Conservation (phyloP, 2,113 vertebrate species). For the Lota lota region DNA sequence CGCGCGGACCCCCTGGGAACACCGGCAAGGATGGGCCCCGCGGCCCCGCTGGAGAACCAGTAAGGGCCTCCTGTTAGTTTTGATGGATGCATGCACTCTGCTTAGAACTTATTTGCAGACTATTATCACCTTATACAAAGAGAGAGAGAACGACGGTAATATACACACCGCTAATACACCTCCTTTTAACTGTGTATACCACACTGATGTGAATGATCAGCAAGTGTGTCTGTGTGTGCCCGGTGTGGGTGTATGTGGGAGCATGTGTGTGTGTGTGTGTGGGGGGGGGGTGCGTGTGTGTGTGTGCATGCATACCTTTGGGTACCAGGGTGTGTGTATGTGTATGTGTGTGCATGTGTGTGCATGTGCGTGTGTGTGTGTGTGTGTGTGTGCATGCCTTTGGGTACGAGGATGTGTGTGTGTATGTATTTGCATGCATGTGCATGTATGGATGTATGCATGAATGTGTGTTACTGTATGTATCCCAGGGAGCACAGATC, state of each 20-base stretch:
- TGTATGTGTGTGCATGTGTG: too few species aligned
- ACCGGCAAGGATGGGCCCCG: slow-evolving; percentile 90
- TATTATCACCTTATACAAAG: slow-evolving; percentile 10
- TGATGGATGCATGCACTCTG: neutral
- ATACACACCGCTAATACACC: slow-evolving; percentile 23
- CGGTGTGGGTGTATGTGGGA: neutral
- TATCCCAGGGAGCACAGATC: slow-evolving; percentile 24
- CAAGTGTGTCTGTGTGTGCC: slow-evolving; percentile 11
- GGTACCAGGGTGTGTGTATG: too few species aligned
- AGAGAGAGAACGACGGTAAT: slow-evolving; percentile 19
- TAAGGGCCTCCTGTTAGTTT: slow-evolving; percentile 65
- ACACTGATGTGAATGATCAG: slow-evolving; percentile 14
- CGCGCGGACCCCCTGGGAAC: slow-evolving; percentile 89
- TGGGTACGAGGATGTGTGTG: neutral
- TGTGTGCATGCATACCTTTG: too few species aligned
- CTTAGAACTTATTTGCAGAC: too few species aligned
- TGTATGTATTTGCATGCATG: neutral
- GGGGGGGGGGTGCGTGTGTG: neutral
- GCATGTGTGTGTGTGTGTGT: neutral
- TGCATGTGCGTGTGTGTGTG: too few species aligned
- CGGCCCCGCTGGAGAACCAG: slow-evolving; percentile 80
- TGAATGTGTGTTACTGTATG: slow-evolving; percentile 3
- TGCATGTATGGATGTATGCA: neutral
- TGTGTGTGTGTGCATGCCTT: too few species aligned
- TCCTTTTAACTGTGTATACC: slow-evolving; percentile 25